Conservation (phyloP, 2,113 vertebrate genomes). For the Oophaga pumilio region DNA sequence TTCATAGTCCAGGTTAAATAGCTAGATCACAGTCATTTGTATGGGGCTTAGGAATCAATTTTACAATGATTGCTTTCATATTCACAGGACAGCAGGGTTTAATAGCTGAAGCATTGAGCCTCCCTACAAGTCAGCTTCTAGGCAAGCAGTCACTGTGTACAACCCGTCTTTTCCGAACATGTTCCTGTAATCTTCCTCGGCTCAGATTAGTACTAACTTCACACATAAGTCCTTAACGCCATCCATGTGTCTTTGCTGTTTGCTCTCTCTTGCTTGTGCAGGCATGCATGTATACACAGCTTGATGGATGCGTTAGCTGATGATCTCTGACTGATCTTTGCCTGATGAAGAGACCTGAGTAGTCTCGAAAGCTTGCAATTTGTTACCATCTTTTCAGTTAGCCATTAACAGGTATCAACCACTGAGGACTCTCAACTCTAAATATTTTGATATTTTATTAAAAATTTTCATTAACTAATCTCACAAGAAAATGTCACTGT, state of each 20-base stretch:
- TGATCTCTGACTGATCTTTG: background rate
- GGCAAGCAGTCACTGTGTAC: background rate
- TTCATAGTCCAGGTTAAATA: constrained; percentile 22
- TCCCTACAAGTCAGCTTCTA: background rate
- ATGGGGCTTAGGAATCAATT: constrained; percentile 9
- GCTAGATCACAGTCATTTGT: constrained; percentile 23
- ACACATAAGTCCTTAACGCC: background rate
- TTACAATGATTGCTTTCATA: constrained; percentile 29
- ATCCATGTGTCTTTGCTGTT: background rate
- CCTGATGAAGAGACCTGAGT: too few species aligned
- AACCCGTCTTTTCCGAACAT: background rate
- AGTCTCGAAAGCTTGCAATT: too few species aligned
- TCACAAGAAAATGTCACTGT: too few species aligned
- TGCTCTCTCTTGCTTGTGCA: background rate
- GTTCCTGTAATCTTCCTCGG: background rate
- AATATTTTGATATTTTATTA: too few species aligned
- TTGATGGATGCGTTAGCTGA: background rate
- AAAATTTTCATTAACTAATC: too few species aligned
- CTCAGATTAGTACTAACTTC: background rate
- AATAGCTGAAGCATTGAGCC: background rate
- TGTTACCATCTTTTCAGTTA: too few species aligned
- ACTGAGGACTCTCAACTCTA: too few species aligned
- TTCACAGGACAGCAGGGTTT: constrained; percentile 13
- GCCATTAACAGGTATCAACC: too few species aligned
- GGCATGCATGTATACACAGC: background rate